Evolutionary conservation across 2,113 vertebrate species (phyloP).

Genomic region (Gila orcuttii): DNA sequence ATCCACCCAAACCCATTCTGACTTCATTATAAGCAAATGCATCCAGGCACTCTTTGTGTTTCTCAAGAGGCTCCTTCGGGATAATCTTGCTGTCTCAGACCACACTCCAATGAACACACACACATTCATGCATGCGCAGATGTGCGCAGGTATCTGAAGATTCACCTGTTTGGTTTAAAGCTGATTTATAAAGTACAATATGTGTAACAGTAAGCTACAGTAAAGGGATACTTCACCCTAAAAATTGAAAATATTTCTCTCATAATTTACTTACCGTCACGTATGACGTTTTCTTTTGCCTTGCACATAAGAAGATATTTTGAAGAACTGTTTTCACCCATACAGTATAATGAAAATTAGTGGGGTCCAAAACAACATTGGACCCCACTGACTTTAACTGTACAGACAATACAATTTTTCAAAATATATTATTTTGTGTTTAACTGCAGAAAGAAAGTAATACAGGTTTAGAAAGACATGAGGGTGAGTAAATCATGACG

Average conservation of each 20-base stretch:
- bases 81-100: slow-evolving; percentile 22
- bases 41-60: slow-evolving; percentile 47
- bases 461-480: not conserved
- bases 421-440: not conserved
- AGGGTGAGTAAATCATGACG: not conserved
- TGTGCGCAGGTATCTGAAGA: not conserved
- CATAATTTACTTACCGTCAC: not conserved
- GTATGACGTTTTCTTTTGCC: not conserved
- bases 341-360: not conserved
- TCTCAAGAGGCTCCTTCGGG: slow-evolving; percentile 48
- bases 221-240: not conserved
- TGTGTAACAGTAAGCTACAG: not conserved
- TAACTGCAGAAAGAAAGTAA: not conserved
- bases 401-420: not conserved
- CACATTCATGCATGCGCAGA: not conserved
- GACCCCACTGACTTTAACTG: not conserved
- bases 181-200: not conserved
- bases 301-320: not conserved
- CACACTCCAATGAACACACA: not conserved
- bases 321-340: not conserved
- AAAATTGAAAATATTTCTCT: not conserved
- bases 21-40: slow-evolving; percentile 50
- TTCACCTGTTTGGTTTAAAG: not conserved
- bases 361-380: not conserved
- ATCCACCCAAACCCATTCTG: slow-evolving; percentile 55